Evolutionary conservation across 2,797 vertebrate species (phyloP).

Genomic region (Danio kyathit): DNA sequence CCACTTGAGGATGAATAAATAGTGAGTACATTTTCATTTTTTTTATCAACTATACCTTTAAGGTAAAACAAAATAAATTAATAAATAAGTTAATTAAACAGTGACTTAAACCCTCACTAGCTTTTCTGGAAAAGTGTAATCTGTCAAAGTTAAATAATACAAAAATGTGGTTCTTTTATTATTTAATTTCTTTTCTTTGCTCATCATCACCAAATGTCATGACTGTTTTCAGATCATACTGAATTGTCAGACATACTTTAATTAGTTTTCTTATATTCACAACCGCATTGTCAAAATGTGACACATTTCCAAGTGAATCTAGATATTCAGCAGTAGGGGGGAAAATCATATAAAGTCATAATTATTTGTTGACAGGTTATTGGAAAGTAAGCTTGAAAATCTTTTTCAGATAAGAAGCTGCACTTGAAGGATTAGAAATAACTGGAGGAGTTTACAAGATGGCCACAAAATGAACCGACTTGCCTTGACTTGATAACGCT

Average conservation of each 20-base stretch:
- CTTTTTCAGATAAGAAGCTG: not conserved
- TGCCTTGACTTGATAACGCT: not conserved
- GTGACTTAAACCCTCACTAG: not conserved
- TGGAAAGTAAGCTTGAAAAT: not conserved
- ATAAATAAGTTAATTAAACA: not conserved
- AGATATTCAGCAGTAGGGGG: not conserved
- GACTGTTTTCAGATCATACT: not conserved
- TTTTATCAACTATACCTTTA: too few relatives aligned
- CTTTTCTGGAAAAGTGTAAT: not conserved
- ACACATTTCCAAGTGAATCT: not conserved
- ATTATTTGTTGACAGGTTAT: not conserved
- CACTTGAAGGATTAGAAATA: constrained; percentile 2
- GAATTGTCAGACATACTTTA: not conserved
- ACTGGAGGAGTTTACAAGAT: not conserved
- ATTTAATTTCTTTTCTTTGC: not conserved
- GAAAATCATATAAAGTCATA: not conserved
- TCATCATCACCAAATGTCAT: not conserved
- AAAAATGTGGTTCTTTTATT: not conserved
- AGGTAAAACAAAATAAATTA: not conserved
- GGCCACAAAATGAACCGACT: not conserved
- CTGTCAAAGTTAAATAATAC: not conserved
- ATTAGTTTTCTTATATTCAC: not conserved
- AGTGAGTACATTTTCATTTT: too few relatives aligned
- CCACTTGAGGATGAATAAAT: too few relatives aligned
- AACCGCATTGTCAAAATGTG: not conserved